Conservation (phyloP, 2,888 invertebrate genomes). For the Pediacus dermestoides region DNA sequence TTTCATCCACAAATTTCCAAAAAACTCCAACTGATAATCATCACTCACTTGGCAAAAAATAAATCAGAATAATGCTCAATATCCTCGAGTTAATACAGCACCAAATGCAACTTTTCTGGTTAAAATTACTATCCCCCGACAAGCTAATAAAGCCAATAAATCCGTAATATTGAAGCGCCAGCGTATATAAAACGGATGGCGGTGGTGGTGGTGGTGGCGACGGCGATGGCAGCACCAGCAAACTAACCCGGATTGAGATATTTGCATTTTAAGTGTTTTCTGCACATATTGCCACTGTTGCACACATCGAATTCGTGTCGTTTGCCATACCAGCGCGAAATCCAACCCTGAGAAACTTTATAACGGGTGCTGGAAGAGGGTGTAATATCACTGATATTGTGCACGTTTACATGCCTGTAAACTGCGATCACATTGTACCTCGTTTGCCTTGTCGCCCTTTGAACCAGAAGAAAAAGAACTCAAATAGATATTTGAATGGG, state of each 20-base stretch:
- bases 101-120: conserved; percentile 22
- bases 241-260: conserved; percentile 43
- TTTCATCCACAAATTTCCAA: too few species aligned
- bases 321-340: conserved; percentile 4
- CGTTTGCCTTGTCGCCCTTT: too few species aligned
- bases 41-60: conserved; percentile 8
- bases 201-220: conserved; percentile 13
- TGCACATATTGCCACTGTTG: conserved; percentile 36
- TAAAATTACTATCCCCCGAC: conserved; percentile 28
- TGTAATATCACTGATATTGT: conserved; percentile 9
- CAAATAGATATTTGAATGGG: too few species aligned
- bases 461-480: too few species aligned
- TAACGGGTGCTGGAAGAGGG: too few species aligned
- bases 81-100: conserved; percentile 6
- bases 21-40: too few species aligned
- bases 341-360: conserved; percentile 5
- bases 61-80: background rate
- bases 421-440: too few species aligned
- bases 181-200: conserved; percentile 30
- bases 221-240: conserved; percentile 16
- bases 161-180: conserved; percentile 34
- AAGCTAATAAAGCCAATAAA: conserved; percentile 41
- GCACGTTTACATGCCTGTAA: conserved; percentile 5
- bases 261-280: conserved; percentile 51
- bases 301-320: conserved; percentile 9